A percentile compares a stretch with the other conserved stretches of the same genome.
Conservation (phyloP, 2,888 invertebrate genomes). For the Tiphia femorata region DNA sequence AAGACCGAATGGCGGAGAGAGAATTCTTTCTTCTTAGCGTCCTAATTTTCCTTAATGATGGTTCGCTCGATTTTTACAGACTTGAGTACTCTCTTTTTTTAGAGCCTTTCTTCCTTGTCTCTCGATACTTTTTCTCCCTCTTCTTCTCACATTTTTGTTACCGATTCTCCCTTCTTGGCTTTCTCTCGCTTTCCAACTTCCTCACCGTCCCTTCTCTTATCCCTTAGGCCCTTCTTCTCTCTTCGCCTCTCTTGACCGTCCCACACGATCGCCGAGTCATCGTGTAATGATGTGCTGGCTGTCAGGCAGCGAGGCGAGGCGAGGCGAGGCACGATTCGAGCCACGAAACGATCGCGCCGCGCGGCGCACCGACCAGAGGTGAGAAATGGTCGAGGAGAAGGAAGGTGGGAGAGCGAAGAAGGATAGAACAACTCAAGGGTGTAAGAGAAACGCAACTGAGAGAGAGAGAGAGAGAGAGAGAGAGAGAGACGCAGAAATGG, state of each 20-base stretch:
- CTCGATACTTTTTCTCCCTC: not conserved
- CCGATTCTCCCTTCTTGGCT: not conserved
- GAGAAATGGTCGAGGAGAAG: not conserved
- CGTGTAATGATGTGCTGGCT: constrained; percentile 67
- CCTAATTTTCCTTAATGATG: too few relatives aligned
- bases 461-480: constrained; percentile 2
- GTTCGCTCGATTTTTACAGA: not conserved
- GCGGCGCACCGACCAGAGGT: not conserved
- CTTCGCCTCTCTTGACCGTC: constrained; percentile 15
- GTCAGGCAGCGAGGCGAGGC: constrained; percentile 52
- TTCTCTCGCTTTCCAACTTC: constrained; percentile 32
- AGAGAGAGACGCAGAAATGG: not conserved
- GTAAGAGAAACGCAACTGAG: not conserved
- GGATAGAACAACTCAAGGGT: not conserved
- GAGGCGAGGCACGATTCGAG: constrained; percentile 50
- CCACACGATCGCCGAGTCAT: constrained; percentile 62
- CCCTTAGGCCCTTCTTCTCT: constrained; percentile 3
- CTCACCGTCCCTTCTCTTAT: not conserved
- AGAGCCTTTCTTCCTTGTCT: not conserved
- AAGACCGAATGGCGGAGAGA: too few relatives aligned
- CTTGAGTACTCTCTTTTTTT: not conserved
- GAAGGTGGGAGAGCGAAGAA: not conserved
- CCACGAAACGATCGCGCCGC: constrained; percentile 48
- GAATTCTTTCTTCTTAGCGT: too few relatives aligned
- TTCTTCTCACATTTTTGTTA: not conserved